phyloP scores from a whole-genome alignment of 2,888 invertebrate genomes.

The Lissocephala sabroskyi region DNA sequence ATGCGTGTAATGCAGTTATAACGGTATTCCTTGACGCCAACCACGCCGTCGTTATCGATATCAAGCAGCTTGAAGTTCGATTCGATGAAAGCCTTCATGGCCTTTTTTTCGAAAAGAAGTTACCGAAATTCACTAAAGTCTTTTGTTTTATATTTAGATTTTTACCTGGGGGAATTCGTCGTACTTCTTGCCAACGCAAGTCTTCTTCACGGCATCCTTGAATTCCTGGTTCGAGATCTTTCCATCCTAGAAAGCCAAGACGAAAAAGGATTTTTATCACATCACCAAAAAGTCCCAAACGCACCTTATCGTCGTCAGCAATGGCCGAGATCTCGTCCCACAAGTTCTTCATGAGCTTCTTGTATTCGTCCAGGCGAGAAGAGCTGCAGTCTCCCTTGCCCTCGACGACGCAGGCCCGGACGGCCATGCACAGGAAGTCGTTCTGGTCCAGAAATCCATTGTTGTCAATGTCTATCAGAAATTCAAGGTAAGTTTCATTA shows the following conservation, averaged over 20 bases:
- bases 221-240: slow-evolving; percentile 87
- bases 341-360: slow-evolving; percentile 86
- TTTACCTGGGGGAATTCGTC: slow-evolving; percentile 82
- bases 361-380: slow-evolving; percentile 82
- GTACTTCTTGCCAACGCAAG: slow-evolving; percentile 84
- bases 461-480: slow-evolving; percentile 83
- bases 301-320: slow-evolving; percentile 87
- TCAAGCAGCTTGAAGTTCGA: slow-evolving; percentile 87
- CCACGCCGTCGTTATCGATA: slow-evolving; percentile 84
- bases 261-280: not conserved
- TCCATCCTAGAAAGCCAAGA: slow-evolving; percentile 77
- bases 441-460: slow-evolving; percentile 87
- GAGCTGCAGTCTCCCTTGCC: slow-evolving; percentile 86
- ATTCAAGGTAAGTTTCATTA: too few relatives aligned
- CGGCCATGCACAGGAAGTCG: slow-evolving; percentile 87
- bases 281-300: not conserved
- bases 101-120: slow-evolving; percentile 67
- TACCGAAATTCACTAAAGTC: not conserved
- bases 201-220: slow-evolving; percentile 85
- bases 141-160: not conserved
- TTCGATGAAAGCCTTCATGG: slow-evolving; percentile 90
- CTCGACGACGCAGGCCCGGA: slow-evolving; percentile 85
- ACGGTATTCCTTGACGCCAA: slow-evolving; percentile 85
- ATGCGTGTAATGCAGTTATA: slow-evolving; percentile 87
- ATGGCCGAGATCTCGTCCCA: slow-evolving; percentile 91